Base-by-base conservation (phyloP, 1,140 invertebrate species). In the Stratiolaelaps scimitus region DNA sequence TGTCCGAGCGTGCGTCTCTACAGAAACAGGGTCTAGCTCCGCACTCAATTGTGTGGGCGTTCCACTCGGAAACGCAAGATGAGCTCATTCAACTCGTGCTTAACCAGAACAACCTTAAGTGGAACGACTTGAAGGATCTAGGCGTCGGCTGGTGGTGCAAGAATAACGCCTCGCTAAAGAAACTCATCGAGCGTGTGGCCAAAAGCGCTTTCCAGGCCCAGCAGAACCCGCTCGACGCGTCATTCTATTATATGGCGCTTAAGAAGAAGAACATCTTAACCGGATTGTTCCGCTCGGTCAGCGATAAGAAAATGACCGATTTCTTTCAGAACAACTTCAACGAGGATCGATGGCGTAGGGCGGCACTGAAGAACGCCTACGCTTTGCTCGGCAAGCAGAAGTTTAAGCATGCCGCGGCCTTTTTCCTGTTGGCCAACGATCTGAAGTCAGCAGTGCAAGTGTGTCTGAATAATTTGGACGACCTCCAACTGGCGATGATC, bases 181-280 rank as follows among this genome's bases (percentile, higher is more conserved):
- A 82, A 2, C 87, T 88, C 71, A 83, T 97, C n/a, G 93, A 98
- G 75, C 69, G 81, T 77, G 74, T 96, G 19, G 92, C 92, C 0
- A 94, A 94, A 76, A 84, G 87, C 17, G 84, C 91, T 0, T 97
- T 90, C 75, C 88, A 92, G 76, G 74, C 77, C 0, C 85, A 88
- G 34, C 86, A 94, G 75, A 90, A 98, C 76, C 96, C 96, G 0
- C 80, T 99, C 72, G 96, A 99, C 75, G 92, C 95, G 5, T 92
- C 95, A 1, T 79, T 99, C 13, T 98, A 92, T 75, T 99, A 98
- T 75, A 77, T 99, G 64, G 94, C 95, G 4, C 93, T 98, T 92
- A 94, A 89, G 74, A 98, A 98, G 79, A 96, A 98, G 73, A 93
- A 86, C 72, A 78, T 98, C 6, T 82, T 99, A 0, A 97, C 92